A percentile compares a stretch with the other conserved stretches of the same genome.
phyloP scores from a whole-genome alignment of 2,797 vertebrate species.

The Tinamus major region DNA sequence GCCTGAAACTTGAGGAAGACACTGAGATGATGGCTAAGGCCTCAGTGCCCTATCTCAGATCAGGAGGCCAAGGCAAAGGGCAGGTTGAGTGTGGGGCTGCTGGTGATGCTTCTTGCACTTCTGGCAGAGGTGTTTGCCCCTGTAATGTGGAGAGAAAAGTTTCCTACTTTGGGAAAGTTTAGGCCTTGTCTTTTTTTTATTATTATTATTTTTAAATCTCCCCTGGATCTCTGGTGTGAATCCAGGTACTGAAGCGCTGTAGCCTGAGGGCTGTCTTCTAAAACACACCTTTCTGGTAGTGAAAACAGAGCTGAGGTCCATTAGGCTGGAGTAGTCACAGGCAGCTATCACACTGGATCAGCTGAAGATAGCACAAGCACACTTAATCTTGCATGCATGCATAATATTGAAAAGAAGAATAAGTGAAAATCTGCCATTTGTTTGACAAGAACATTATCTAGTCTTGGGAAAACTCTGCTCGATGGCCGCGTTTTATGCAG shows the following conservation, averaged over 20 bases:
- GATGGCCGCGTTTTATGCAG: neutral
- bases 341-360: neutral
- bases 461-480: neutral
- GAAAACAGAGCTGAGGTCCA: neutral
- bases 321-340: slow-evolving; percentile 21
- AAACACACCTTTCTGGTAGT: neutral
- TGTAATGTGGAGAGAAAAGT: neutral
- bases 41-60: neutral
- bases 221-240: neutral
- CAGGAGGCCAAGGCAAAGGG: neutral
- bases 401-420: slow-evolving; percentile 2
- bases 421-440: slow-evolving; percentile 38
- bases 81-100: too few relatives aligned
- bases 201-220: neutral
- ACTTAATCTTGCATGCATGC: neutral
- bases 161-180: neutral
- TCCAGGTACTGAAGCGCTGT: neutral
- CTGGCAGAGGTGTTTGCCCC: neutral
- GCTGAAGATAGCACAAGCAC: neutral
- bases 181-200: neutral
- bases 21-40: neutral
- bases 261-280: neutral
- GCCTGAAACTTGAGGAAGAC: neutral
- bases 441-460: slow-evolving; percentile 45
- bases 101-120: neutral